phyloP scores from a whole-genome alignment of 2,888 invertebrate species.

The Drosophila testacea region DNA sequence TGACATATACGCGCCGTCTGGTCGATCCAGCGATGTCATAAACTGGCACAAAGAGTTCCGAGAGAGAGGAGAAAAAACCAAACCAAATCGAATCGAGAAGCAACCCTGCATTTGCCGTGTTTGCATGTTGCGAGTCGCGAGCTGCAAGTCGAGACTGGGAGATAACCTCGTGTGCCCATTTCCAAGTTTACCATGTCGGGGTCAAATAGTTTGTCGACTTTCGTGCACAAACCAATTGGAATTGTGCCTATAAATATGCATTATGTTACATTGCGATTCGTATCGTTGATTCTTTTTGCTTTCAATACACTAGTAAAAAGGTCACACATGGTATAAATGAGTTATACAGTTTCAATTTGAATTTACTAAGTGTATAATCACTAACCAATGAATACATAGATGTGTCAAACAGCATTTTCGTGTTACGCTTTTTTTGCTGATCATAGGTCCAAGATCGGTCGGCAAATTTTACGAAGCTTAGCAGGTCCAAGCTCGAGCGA shows the following conservation, averaged over 20 bases:
- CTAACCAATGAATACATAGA: too few species aligned
- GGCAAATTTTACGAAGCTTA: too few species aligned
- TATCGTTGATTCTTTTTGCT: conserved; percentile 17
- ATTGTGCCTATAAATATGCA: conserved; percentile 66
- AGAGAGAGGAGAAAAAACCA: not conserved
- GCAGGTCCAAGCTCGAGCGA: too few species aligned
- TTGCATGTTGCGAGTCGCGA: conserved; percentile 39
- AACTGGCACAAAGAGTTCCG: conserved; percentile 53
- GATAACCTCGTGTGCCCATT: conserved; percentile 69
- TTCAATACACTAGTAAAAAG: conserved; percentile 9
- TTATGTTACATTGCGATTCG: conserved; percentile 37
- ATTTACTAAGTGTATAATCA: not conserved
- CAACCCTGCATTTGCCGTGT: conserved; percentile 25
- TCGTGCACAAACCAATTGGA: conserved; percentile 68
- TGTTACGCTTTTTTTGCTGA: too few species aligned
- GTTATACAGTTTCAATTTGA: too few species aligned
- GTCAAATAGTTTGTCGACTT: conserved; percentile 70
- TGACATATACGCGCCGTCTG: conserved; percentile 39
- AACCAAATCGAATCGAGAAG: conserved; percentile 13
- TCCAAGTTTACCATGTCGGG: conserved; percentile 80
- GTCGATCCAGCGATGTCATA: conserved; percentile 50
- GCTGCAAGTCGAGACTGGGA: conserved; percentile 15
- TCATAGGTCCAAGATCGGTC: too few species aligned
- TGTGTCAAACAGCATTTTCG: too few species aligned
- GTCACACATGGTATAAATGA: not conserved